Evolutionary conservation across 2,113 vertebrate genomes (phyloP).

Genomic region (Neolamprologus ventralis): DNA sequence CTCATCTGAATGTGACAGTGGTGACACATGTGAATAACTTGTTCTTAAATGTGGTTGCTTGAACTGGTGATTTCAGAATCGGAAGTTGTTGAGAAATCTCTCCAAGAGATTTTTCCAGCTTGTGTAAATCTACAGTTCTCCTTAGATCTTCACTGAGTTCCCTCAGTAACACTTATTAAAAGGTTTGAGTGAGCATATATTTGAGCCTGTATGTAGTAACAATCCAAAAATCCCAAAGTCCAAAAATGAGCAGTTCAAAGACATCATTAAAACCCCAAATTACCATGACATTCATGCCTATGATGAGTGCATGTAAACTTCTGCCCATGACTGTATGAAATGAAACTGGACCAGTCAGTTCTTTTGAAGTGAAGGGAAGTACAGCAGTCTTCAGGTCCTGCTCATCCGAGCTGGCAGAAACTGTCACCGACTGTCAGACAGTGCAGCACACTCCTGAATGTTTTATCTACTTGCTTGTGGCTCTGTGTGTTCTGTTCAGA

Average conservation of each 20-base stretch:
- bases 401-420: conserved; percentile 1
- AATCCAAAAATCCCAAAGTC: neutral
- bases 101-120: neutral
- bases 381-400: neutral
- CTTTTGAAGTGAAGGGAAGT: conserved; percentile 17
- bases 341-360: neutral
- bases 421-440: conserved; percentile 25
- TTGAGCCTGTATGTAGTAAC: neutral
- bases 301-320: neutral
- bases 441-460: conserved; percentile 14
- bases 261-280: neutral
- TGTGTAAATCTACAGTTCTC: neutral
- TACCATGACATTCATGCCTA: neutral
- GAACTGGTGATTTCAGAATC: neutral
- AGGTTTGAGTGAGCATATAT: neutral
- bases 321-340: neutral
- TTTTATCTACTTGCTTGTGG: conserved; percentile 23
- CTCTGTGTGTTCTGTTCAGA: conserved; percentile 1
- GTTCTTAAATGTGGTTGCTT: neutral
- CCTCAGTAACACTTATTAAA: neutral
- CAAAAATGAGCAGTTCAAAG: neutral
- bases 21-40: neutral
- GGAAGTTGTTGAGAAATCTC: neutral
- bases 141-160: neutral
- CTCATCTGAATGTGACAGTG: neutral